Evolutionary conservation across 2,888 invertebrate species (phyloP), one percentile per base, ranked within the genome.

Genomic region (Alloplasta piceator): DNA sequence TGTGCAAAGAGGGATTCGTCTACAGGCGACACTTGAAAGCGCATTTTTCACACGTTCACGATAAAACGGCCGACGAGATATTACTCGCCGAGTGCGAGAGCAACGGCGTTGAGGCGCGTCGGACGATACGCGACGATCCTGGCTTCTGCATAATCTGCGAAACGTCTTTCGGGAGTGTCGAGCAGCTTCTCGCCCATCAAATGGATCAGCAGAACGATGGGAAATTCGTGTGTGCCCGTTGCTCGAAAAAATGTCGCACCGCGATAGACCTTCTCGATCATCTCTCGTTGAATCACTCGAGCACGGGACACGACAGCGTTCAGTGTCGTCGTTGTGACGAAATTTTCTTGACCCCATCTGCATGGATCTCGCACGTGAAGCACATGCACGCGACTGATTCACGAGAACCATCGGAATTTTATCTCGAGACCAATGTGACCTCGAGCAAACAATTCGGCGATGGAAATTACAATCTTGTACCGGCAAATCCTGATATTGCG

Each of bases 21-120:
- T 82, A 83, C n/a, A 80, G 85, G 48, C 71, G 80, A 1, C 86
- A 87, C 70, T 80, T 87, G 12, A 77, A 85, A 6, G 83, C 89
- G 0, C 89, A 89, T n/a, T 83, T 85, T 14, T 68, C 71, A 5
- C 89, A 89, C 61, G 85, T 86, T n/a, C 89, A 89, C 74, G 38
- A 38, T 6, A n/a, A 50, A 4, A 55, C 52, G 5, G 14, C 9
- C 16, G 55, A 70, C 12, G 56, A 14, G 14, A 58, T 38, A n/a
- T 16, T 55, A 48, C 50, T 55, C n/a, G 9, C 10, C 16, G 50
- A 9, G 7, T 26, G 14, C 9, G 36, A 26, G 26, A 26, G 26
- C 3, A 26, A 26, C 26, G 26, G 26, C 3, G 26, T 26, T 26
- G 36, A 41, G 3, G 6, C 39, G n/a, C 3, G 60, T 7, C 5